Evolutionary conservation across 53 echinoderm and acorn worm species (phyloP), one percentile per base, ranked within the genome.

Genomic region (Zoroaster sp.): DNA sequence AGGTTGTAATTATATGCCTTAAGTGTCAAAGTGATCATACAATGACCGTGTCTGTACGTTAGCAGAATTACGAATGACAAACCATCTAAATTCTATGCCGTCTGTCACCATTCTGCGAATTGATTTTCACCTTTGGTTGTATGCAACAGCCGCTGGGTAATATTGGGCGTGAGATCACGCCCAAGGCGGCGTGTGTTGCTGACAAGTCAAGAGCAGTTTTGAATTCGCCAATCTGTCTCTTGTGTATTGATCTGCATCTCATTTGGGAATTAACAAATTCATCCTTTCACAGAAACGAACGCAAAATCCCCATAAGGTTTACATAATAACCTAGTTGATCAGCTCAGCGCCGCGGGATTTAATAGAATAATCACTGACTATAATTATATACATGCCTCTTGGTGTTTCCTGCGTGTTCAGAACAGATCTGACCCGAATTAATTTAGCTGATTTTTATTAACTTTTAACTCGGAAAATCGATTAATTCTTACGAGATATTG

Each of bases 181-280:
- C 78, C 38, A 53, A 8, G 54, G 78, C 78, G 78, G 46, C 38
- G 71, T 36, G 21, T n/a, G 34, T 18, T 52, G 51, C 53, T 35
- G 14, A 53, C 18, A 31, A 18, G n/a, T 78, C 35, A 3, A 21
- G 34, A 55, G 20, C 23, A 51, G 49, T 52, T 35, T 28, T 12
- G 13, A 78, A 53, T 78, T 23, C 78, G 54, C n/a, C 78, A 35
- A 33, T 46, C 78, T 78, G 78, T 54, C 78, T 52, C 54, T 78
- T 10, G n/a, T 55, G 0, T 54, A 78, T 78, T 52, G 54, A 78
- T 78, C 78, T 21, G 33, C 9, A 78, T 46, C 25, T 45, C 46
- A 76, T 76, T 76, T 34, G 35, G 28, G 21, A 3, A 35, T 52
- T 71, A 18, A 37, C 35, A 39, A 78, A 52, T 78, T 78, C 54